Base-by-base conservation (phyloP, 92 coral and sea anemone genomes). In the Siderastrea siderea region DNA sequence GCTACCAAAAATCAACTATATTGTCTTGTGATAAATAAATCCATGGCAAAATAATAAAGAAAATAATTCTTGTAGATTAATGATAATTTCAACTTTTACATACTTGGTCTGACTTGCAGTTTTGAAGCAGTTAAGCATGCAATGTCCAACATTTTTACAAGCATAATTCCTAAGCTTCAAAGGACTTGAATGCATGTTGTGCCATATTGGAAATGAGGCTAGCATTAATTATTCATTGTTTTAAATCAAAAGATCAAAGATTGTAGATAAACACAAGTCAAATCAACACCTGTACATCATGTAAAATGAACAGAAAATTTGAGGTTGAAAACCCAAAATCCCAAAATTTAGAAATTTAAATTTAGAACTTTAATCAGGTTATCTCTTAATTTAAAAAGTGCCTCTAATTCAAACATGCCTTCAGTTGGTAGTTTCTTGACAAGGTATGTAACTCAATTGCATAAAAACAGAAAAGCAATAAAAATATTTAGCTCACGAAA, bases 51-150 rank as follows among this genome's bases (percentile, higher is more conserved):
- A 15, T 13, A 45, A 46, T 38, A 54, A 4, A 47, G 11, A 62
- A 62, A 61, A 1, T 26, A 0, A 26, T 13, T 16, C 7, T 9
- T 7, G 2, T 62, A 17, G 17, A 43, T 43, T 57, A 7, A 57
- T 10, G 45, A 47, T 45, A 46, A 68, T 14, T 11, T 3, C 13
- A 5, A 6, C 16, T 17, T 48, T 14, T 58, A 69, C 94, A 59
- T 92, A 92, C 94, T 88, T 74, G 90, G 94, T 50, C 94, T 78
- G 60, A 92, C 87, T 53, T 71, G 87, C n/a, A 92, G 66, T 49
- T 71, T 45, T 68, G 86, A 69, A 55, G 66, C 55, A 47, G 54
- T 52, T 11, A 81, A 55, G 55, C 68, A 71, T 2, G 86, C 59
- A 45, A 81, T 26, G 55, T 81, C 86, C 58, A 81, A 47, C 86